Conservation (phyloP, 2,797 vertebrate genomes). For the Percopsis omiscomaycus region DNA sequence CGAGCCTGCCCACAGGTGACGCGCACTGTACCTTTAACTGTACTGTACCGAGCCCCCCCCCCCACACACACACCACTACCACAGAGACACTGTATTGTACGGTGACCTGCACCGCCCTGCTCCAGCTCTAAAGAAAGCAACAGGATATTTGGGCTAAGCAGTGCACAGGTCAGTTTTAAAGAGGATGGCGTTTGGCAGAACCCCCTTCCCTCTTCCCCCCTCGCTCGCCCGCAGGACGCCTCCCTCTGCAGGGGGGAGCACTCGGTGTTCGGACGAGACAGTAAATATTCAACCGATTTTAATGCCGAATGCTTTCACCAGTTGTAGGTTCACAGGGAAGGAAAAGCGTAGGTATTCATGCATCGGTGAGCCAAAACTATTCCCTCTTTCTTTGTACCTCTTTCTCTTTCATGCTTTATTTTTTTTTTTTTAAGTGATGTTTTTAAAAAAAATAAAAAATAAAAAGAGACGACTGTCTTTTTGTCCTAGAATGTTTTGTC, state of each 20-base stretch:
- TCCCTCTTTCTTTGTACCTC: slow-evolving; percentile 93
- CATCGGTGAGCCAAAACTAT: slow-evolving; percentile 99
- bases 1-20: slow-evolving; percentile 61
- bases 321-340: slow-evolving; percentile 94
- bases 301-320: slow-evolving; percentile 96
- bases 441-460: too few relatives aligned
- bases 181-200: slow-evolving; percentile 85
- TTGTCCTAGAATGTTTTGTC: too few relatives aligned
- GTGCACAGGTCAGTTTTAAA: slow-evolving; percentile 90
- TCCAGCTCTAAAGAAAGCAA: slow-evolving; percentile 35
- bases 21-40: slow-evolving; percentile 70
- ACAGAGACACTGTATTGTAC: slow-evolving; percentile 43
- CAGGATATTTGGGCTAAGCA: slow-evolving; percentile 76
- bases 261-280: slow-evolving; percentile 96
- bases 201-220: slow-evolving; percentile 37
- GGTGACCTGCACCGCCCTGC: slow-evolving; percentile 41
- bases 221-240: slow-evolving; percentile 89
- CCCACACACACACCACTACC: slow-evolving; percentile 26
- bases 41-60: slow-evolving; percentile 35
- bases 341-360: slow-evolving; percentile 98
- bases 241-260: slow-evolving; percentile 84
- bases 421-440: slow-evolving; percentile 28
- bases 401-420: slow-evolving; percentile 81
- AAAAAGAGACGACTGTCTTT: too few relatives aligned
- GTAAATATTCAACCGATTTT: slow-evolving; percentile 97